Conservation (phyloP, 2,113 vertebrate genomes). For the Scytalopus superciliaris region DNA sequence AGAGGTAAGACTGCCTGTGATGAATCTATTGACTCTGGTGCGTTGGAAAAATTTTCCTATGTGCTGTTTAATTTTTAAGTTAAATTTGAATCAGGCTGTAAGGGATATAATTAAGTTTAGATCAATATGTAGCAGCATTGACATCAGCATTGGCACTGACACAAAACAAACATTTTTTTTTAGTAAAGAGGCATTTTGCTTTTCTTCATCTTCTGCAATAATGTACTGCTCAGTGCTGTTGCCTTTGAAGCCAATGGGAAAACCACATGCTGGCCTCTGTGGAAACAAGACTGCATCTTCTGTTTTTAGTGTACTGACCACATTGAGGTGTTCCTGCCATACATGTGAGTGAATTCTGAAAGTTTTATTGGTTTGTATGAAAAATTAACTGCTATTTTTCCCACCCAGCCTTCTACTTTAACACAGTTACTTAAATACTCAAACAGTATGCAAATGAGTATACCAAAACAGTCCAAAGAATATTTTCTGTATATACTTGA, state of each 20-base stretch:
- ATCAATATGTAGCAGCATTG: conserved; percentile 30
- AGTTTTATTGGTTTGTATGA: background rate
- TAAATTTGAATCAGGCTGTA: conserved; percentile 23
- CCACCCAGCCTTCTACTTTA: background rate
- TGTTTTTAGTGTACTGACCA: background rate
- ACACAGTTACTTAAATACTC: background rate
- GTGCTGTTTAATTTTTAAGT: background rate
- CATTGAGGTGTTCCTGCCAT: background rate
- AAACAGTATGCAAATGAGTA: background rate
- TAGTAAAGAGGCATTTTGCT: background rate
- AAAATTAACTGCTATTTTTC: background rate
- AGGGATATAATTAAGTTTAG: conserved; percentile 6
- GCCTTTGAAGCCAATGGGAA: background rate
- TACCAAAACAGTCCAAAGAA: background rate
- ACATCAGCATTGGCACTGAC: background rate
- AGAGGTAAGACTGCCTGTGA: background rate
- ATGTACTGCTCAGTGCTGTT: background rate
- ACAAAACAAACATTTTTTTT: conserved; percentile 33
- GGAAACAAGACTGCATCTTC: background rate
- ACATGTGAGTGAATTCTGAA: rapidly evolving
- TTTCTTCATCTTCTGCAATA: background rate
- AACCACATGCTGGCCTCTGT: background rate
- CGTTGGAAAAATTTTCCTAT: background rate
- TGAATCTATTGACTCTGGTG: background rate
- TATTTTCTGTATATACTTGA: background rate